Evolutionary conservation across 2,888 invertebrate species (phyloP), one percentile per base, ranked within the genome.

Genomic region (Pristionchus mayeri): DNA sequence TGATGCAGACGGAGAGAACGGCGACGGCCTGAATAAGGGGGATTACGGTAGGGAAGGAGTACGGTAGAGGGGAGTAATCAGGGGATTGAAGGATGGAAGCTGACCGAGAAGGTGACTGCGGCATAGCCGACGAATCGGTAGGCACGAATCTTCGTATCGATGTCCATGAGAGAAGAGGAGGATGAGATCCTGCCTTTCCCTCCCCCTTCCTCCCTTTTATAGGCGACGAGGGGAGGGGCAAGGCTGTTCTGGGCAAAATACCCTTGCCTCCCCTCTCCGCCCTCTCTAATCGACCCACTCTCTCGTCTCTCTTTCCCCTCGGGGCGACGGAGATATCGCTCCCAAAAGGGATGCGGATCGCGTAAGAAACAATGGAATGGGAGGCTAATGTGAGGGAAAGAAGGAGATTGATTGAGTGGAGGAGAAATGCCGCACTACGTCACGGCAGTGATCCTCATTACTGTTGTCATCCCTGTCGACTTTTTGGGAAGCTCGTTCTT

Each of bases 81-180:
- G 21, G 6, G 6, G 7, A 13, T 57, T n/a, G n/a, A n/a, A n/a
- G n/a, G n/a, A n/a, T n/a, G n/a, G n/a, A n/a, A n/a, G 57, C 63
- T 63, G 13, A 78, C 78, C 82, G 89, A 90, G 86, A 90, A 90
- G 85, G 87, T 87, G 71, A 90, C 89, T 80, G 89, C 89, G 82
- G 89, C 89, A 83, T 90, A 90, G 57, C 89, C 89, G 89, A 90
- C 89, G 85, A 90, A 88, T 48, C 89, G 89, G 86, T 90, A 90
- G 16, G 89, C 89, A 83, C 88, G 88, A 63, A 90, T 90, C 86
- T 90, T 90, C 84, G 89, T 88, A 85, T 90, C 89, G 85, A 90
- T 89, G 85, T 90, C 89, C 89, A 90, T 89, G 80, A 44, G 60
- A 40, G 40, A 24, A 40, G 60, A 60, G n/a, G 60, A 60, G 60